These are phyloP conservation scores for Crotalus tigris DNA, from an alignment of 2,113 vertebrate genomes.

Conservation along the genomic window DNA sequence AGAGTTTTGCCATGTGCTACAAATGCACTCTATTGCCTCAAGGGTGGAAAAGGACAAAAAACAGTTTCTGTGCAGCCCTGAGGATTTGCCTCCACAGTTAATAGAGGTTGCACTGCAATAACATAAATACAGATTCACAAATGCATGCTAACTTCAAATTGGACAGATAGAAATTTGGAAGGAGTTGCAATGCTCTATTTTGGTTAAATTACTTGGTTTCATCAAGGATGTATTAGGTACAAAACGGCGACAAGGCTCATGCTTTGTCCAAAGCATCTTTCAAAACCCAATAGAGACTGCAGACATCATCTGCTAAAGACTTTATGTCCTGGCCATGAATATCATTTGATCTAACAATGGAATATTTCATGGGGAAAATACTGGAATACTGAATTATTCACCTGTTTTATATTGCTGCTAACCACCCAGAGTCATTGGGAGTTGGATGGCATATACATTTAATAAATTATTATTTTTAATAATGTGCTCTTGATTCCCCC, in stretches of 20 bases:
- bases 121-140: neutral
- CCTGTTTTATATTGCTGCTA: neutral
- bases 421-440: neutral
- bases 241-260: neutral
- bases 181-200: neutral
- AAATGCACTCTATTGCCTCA: neutral
- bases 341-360: neutral
- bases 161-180: neutral
- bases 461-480: neutral
- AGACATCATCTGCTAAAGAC: too few relatives aligned
- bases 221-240: neutral
- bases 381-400: neutral
- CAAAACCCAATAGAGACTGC: neutral
- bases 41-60: neutral
- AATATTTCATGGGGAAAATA: neutral
- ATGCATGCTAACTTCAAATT: neutral
- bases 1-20: neutral
- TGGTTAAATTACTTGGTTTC: neutral
- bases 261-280: neutral
- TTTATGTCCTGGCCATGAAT: neutral
- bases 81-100: neutral
- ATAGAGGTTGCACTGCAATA: neutral
- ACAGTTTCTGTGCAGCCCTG: neutral
- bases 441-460: neutral
- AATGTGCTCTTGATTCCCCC: neutral